Evolutionary conservation across 1,140 invertebrate genomes (phyloP), one percentile per base, ranked within the genome.

Genomic region (Babylonia areolata): DNA sequence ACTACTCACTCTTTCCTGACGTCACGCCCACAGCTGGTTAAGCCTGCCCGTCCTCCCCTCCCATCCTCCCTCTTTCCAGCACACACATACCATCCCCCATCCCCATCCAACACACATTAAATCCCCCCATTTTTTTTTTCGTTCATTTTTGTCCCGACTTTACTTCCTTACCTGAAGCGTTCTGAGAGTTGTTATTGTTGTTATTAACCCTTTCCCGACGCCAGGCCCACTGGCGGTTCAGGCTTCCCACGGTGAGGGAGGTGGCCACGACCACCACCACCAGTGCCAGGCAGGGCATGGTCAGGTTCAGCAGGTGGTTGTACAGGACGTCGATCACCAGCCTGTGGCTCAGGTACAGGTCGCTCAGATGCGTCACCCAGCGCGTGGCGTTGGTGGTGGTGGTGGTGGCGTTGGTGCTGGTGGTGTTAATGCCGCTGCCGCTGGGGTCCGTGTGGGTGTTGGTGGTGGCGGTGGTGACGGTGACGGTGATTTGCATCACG

Each of bases 261-360:
- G 81, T 82, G 54, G 81, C 54, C 31, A 82, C 39, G 5, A 82
- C 58, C 9, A 82, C 58, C 35, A 69, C 81, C 17, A 20, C 81
- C 51, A 82, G 81, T 5, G 81, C 69, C 31, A 82, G 0, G n/a
- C 81, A 69, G 37, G 81, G 81, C 31, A 82, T 69, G 58, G 81
- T 39, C 35, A 82, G 81, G n/a, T 35, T 82, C 20, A 82, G 81
- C 31, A 82, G 81, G 28, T 82, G 58, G 81, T 82, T 69, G 81
- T 82, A 82, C 12, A 82, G 58, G 81, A 82, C 64, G 58, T 82
- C 81, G 54, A 82, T 82, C 31, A 82, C 58, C 54, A 40, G 15
- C 12, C 58, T n/a, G 54, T 82, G 17, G 81, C 64, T 46, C 15
- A 3, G 35, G 81, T 82, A 82, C 54, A 82, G 71, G 51, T 31